phyloP scores from a whole-genome alignment of 2,113 vertebrate genomes.

The Delphinus delphis region DNA sequence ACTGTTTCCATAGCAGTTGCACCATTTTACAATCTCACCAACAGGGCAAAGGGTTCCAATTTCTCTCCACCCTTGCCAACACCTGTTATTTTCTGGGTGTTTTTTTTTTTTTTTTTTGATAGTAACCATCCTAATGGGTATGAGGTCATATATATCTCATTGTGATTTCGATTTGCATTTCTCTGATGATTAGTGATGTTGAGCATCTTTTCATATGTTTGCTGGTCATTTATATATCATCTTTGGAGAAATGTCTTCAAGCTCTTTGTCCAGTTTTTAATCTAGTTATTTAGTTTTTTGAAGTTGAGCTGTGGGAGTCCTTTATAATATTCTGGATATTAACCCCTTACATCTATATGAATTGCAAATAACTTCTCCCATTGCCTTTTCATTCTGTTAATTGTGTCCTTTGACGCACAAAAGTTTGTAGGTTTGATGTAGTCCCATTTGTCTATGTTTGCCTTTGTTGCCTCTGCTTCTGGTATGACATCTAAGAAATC shows the following conservation, averaged over 20 bases:
- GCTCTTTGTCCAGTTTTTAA: not conserved
- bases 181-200: not conserved
- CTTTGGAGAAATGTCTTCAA: conserved; percentile 3
- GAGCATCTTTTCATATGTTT: not conserved
- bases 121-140: no score
- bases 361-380: not conserved
- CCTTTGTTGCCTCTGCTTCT: not conserved
- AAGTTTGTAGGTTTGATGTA: not conserved
- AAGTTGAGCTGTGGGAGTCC: not conserved
- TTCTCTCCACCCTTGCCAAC: no score
- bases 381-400: not conserved
- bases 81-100: no score
- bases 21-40: not conserved
- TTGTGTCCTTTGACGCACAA: not conserved
- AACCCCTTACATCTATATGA: not conserved
- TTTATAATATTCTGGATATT: not conserved
- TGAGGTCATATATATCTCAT: no score
- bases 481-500: not conserved
- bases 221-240: not conserved
- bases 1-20: not conserved
- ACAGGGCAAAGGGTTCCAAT: not conserved
- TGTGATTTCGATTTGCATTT: no score
- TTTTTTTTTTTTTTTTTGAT: no score
- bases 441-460: not conserved
- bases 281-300: not conserved